phyloP scores from a whole-genome alignment of 92 coral and sea anemone species.

The Palythoa grandis region DNA sequence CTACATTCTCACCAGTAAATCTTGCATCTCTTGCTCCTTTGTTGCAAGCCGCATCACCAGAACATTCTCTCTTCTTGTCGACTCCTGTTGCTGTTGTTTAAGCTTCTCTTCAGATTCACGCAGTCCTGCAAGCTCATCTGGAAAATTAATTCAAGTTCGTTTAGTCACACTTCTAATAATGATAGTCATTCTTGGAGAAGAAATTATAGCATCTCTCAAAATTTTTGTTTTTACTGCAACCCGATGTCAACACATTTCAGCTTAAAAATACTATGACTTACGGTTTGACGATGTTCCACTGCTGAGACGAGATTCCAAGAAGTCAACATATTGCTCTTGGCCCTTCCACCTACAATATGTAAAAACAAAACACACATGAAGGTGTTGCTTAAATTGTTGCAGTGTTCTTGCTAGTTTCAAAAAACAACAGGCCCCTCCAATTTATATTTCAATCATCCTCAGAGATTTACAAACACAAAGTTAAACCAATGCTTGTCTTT shows the following conservation, averaged over 20 bases:
- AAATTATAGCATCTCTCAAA: too few relatives aligned
- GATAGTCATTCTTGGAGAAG: too few relatives aligned
- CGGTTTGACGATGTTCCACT: constrained; percentile 78
- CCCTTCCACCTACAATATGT: constrained; percentile 65
- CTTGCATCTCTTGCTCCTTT: constrained; percentile 99
- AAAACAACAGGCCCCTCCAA: too few relatives aligned
- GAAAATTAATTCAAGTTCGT: not conserved
- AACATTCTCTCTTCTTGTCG: constrained; percentile 97
- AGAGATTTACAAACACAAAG: too few relatives aligned
- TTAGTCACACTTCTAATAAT: not conserved
- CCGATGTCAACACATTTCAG: too few relatives aligned
- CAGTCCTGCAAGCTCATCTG: constrained; percentile 94
- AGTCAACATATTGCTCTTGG: constrained; percentile 73
- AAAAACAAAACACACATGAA: not conserved
- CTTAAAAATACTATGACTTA: constrained; percentile 52
- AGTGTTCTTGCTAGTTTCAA: too few relatives aligned
- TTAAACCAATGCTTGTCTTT: too few relatives aligned
- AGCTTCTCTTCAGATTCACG: constrained; percentile 97
- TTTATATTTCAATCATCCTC: too few relatives aligned
- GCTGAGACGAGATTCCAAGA: constrained; percentile 77
- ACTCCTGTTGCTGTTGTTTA: constrained; percentile 98
- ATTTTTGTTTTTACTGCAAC: too few relatives aligned
- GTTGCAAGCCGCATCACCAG: constrained; percentile 99
- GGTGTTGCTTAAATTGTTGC: not conserved
- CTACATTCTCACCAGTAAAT: constrained; percentile 94